Evolutionary conservation across 2,797 vertebrate species (phyloP).

Genomic region (Prionace glauca): DNA sequence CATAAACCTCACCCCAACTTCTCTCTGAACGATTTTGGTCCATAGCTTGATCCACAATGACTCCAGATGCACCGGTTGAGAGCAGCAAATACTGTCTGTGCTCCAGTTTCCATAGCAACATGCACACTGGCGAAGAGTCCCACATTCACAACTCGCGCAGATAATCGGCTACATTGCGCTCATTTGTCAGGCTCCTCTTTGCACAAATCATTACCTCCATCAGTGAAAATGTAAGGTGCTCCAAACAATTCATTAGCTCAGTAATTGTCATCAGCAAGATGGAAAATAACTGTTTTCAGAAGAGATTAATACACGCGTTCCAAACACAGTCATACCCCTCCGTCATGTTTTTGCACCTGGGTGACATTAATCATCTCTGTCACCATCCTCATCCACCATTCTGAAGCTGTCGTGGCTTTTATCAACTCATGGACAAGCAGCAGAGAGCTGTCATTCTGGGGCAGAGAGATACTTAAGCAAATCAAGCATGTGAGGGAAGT

Average conservation of each 20-base stretch:
- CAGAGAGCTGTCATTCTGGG: neutral
- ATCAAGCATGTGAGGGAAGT: neutral
- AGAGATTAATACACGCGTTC: constrained; percentile 17
- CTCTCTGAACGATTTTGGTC: neutral
- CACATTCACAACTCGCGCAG: neutral
- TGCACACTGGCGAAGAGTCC: neutral
- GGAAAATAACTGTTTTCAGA: neutral
- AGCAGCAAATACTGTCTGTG: constrained; percentile 5
- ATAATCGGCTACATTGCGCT: neutral
- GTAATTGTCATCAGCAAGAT: neutral
- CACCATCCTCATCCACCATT: neutral
- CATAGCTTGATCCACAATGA: neutral
- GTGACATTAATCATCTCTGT: neutral
- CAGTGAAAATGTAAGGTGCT: neutral
- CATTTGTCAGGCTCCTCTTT: constrained; percentile 1
- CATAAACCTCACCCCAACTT: neutral
- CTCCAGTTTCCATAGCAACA: neutral
- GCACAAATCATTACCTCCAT: constrained; percentile 22
- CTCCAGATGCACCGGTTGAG: neutral
- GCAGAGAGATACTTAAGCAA: neutral
- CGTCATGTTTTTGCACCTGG: neutral
- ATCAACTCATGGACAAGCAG: neutral
- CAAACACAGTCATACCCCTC: neutral
- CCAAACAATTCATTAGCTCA: constrained; percentile 27
- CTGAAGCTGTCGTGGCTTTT: neutral